These are phyloP conservation scores for Halcyon chelicuti DNA, from an alignment of 2,797 vertebrate species.

Conservation along the genomic window DNA sequence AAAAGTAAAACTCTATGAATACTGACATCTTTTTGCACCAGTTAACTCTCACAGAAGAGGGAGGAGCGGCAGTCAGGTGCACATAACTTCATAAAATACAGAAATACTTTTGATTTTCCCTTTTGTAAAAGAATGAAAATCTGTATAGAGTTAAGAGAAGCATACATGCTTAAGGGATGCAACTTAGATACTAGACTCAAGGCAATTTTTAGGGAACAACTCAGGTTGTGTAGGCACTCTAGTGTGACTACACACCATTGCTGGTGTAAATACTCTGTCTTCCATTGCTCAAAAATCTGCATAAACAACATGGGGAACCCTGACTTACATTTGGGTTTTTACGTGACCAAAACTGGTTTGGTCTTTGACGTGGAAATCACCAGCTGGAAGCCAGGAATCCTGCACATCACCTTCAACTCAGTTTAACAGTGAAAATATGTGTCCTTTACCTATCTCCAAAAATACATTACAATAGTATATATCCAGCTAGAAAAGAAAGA, in stretches of 20 bases:
- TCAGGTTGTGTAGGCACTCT: background rate
- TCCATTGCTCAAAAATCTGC: background rate
- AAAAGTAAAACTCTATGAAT: background rate
- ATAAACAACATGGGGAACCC: background rate
- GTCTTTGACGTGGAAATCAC: background rate
- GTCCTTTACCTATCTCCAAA: background rate
- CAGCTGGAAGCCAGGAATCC: background rate
- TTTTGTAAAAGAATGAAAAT: background rate
- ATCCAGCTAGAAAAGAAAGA: background rate
- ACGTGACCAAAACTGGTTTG: background rate
- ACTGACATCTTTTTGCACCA: background rate
- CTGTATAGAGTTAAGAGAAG: background rate
- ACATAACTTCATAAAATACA: background rate
- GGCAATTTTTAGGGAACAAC: background rate
- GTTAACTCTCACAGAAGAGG: background rate
- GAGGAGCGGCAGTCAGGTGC: background rate
- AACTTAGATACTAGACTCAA: accelerated
- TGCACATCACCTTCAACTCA: background rate
- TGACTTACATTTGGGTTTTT: background rate
- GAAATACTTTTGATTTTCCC: background rate
- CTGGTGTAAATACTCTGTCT: background rate
- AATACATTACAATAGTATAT: background rate
- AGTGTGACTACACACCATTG: background rate
- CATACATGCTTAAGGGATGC: background rate
- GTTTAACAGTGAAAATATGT: background rate